Percentiles rank a stretch among this genome's conserved stretches.
Evolutionary conservation across 2,888 invertebrate species (phyloP).

Genomic region (Nysson spinosus): DNA sequence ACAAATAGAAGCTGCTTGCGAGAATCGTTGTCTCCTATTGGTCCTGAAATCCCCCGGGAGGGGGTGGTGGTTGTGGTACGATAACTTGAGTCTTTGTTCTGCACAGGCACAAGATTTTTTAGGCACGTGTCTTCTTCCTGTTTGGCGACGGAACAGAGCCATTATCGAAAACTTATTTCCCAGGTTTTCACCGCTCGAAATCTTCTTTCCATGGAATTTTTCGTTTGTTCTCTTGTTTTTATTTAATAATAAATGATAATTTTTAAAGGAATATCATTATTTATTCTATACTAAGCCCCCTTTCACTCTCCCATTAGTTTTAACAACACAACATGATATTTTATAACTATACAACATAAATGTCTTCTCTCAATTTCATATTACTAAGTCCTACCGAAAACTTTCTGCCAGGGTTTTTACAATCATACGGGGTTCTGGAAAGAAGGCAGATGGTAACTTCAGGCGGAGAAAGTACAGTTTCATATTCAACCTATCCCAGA

Average conservation of each 20-base stretch:
- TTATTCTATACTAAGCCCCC: not conserved
- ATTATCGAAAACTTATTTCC: not conserved
- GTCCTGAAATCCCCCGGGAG: too few relatives aligned
- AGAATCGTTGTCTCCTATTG: too few relatives aligned
- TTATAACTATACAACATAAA: too few relatives aligned
- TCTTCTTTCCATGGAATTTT: not conserved
- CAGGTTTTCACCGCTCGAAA: not conserved
- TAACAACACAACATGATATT: slow-evolving; percentile 1
- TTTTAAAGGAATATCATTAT: slow-evolving; percentile 3
- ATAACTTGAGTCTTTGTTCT: too few relatives aligned
- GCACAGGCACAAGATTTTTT: too few relatives aligned
- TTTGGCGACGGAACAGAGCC: not conserved
- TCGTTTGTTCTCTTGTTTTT: too few relatives aligned
- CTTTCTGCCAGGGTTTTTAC: slow-evolving; percentile 3
- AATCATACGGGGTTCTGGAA: too few relatives aligned
- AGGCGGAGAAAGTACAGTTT: too few relatives aligned
- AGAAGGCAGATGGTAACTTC: too few relatives aligned
- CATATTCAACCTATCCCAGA: too few relatives aligned
- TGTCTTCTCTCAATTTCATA: not conserved
- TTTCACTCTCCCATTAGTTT: not conserved
- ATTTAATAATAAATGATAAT: not conserved
- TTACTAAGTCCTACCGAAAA: not conserved
- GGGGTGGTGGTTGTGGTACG: too few relatives aligned
- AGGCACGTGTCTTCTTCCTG: not conserved
- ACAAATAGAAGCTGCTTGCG: not conserved